A percentile compares a stretch with the other conserved stretches of the same genome.
Conservation (phyloP, 2,113 vertebrate species). For the Triplophysa tibetana region DNA sequence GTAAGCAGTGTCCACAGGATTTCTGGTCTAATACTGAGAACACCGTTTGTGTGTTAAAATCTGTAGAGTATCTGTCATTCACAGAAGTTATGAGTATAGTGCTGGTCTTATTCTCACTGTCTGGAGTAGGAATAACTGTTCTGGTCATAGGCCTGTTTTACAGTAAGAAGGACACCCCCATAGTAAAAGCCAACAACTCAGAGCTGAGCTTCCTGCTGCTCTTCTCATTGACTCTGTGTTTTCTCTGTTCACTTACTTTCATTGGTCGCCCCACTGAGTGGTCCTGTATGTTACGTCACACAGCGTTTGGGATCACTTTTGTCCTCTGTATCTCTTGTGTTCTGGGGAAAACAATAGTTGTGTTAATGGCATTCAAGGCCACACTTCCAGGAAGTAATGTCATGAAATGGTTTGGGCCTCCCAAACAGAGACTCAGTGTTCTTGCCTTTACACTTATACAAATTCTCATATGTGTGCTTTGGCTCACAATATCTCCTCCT, state of each 20-base stretch:
- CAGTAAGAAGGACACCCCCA: background rate
- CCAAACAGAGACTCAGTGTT: background rate
- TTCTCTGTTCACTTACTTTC: slow-evolving; percentile 2
- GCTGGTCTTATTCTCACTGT: background rate
- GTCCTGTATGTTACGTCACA: slow-evolving; percentile 1
- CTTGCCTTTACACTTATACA: background rate
- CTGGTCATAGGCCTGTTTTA: background rate
- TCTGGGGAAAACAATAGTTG: slow-evolving; percentile 3
- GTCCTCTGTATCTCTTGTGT: slow-evolving; percentile 1
- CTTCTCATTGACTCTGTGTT: background rate
- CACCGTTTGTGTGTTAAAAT: background rate
- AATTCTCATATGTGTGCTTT: background rate
- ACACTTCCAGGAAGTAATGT: slow-evolving; percentile 4
- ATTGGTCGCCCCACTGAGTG: background rate
- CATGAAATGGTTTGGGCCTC: background rate
- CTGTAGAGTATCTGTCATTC: background rate
- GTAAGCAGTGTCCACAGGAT: background rate
- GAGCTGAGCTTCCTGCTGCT: background rate
- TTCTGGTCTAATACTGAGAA: background rate
- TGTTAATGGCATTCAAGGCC: background rate
- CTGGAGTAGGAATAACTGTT: background rate
- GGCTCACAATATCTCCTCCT: background rate
- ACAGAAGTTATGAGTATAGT: background rate
- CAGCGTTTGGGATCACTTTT: background rate
- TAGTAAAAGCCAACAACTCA: background rate